Evolutionary conservation across 1,140 invertebrate species (phyloP), one percentile per base, ranked within the genome.

Genomic region (Drosophila bocqueti): DNA sequence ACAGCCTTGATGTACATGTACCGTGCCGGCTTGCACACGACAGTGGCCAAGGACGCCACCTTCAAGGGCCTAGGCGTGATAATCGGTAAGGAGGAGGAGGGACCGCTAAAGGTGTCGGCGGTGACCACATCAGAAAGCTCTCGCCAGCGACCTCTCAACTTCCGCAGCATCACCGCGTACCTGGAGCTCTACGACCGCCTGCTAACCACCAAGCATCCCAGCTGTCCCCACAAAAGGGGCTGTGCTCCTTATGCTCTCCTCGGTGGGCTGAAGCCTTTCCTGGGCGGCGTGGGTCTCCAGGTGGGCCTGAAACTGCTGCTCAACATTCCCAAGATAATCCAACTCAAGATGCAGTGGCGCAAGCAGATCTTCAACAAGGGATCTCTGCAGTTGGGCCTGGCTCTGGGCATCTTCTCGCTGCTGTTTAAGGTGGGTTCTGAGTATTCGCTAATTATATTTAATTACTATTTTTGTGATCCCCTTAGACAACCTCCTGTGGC

Each of bases 21-120:
- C 81, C 94, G 95, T 50, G 89, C 92, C n/a, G 94, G 94, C 0
- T 67, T 92, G 31, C 93, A 94, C 60, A 92, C 93, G 45, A 59
- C 54, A 0, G 78, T 81, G 52, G 46, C 59, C 15, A 82, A 91
- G 50, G 95, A 96, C 93, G 94, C 94, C 34, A 94, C 96, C 76
- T 96, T 95, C 85, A 94, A 94, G 66, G 93, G 96, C 29, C 89
- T 96, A 62, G 95, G 95, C 74, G 93, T 95, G 86, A 85, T 95
- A 62, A 91, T 95, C 76, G 95, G 95, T 42, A 93, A 93, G 16
- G 93, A 94, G 76, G 95, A 96, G 91, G 94, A 94, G 69, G 93
- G 93, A 15, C 79, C 79, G 1, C 13, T 78, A 0, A 68, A 81
- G 36, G 29, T 61, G 0, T 57, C 78, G 0, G 10, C n/a, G 16